Base-by-base conservation (phyloP, 2,113 vertebrate species). In the Pampusana beccarii region DNA sequence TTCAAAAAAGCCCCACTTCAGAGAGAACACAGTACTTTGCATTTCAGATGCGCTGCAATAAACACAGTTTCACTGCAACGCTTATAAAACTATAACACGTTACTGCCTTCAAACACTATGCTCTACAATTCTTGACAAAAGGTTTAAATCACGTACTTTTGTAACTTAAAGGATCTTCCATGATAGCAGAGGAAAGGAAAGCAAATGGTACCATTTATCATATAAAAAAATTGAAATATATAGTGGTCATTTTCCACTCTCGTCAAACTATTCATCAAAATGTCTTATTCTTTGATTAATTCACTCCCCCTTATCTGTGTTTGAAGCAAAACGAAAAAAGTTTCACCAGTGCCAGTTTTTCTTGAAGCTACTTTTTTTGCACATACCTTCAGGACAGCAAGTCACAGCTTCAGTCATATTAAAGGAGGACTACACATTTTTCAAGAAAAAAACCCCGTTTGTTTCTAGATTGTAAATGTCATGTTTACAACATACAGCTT, bases 41-140 rank as follows among this genome's bases (percentile, higher is more conserved):
- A 62, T 28, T 89, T 31, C 94, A 54, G 33, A 70, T 17, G 54
- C 16, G 7, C 54, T 54, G 75, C 42, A 61, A 60, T 1, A 51
- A 46, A 66, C 25, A 33, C 12, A 9, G 17, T 5, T 80, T 16
- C 83, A 85, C 42, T 14, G 61, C 64, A 70, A 29, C 13, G 13
- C 24, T 28, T 40, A 67, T 44, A 69, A 86, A 94, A 25, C 11
- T 38, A 15, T 11, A 93, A 50, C 24, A 5, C 5, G 7, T 20
- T 73, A 64, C 77, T 88, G 28, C 62, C 61, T 77, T 64, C 67
- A 86, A 87, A 78, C 31, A 17, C 69, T 71, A 11, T 1, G 7
- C 36, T 17, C 34, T 28, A n/a, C 15, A 38, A 94, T 28, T 81
- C 93, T 80, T 88, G 88, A 96, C 95, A 97, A 94, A 28, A 95